These are phyloP conservation scores for Labia minor DNA, from an alignment of 2,888 invertebrate genomes.

Conservation along the genomic window DNA sequence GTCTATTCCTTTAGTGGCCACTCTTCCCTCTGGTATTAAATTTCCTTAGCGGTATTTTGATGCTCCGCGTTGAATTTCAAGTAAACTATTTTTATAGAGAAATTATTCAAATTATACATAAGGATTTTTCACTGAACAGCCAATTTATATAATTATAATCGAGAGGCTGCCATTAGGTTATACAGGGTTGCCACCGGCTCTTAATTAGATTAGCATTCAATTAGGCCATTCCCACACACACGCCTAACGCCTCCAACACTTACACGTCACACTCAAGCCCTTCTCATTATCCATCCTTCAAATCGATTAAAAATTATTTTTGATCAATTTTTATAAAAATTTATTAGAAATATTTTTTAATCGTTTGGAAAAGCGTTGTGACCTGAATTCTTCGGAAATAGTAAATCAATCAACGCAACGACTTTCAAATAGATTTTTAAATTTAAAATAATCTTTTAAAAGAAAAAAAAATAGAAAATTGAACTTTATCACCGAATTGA, in stretches of 20 bases:
- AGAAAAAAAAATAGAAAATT: no score
- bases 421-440: no score
- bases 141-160: conserved; percentile 13
- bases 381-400: no score
- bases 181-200: background rate
- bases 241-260: background rate
- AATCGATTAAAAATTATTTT: no score
- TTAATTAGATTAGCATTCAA: conserved; percentile 13
- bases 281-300: no score
- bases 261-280: no score
- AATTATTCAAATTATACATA: conserved; percentile 2
- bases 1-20: background rate
- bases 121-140: background rate
- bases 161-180: background rate
- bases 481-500: no score
- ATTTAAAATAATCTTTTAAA: no score
- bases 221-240: conserved; percentile 13
- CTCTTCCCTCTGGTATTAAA: background rate
- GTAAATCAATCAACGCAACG: no score
- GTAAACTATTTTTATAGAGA: background rate
- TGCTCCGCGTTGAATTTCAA: background rate
- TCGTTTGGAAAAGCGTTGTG: no score
- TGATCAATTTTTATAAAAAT: no score
- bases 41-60: background rate
- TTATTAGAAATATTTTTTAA: no score